Evolutionary conservation across 1,140 invertebrate genomes (phyloP), one percentile per base, ranked within the genome.

Genomic region (Nasonia longicornis): DNA sequence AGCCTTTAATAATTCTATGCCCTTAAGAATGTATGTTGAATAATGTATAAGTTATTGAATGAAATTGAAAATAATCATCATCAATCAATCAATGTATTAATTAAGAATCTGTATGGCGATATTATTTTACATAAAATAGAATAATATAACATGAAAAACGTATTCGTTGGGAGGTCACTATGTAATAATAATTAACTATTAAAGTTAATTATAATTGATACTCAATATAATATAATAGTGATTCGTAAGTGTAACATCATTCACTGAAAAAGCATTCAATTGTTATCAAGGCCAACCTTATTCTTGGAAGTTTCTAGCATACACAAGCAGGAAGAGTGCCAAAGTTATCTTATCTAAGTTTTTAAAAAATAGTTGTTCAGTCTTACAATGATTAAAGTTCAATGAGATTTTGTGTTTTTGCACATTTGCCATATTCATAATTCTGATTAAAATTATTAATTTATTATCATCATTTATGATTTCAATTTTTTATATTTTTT

Each of bases 191-290:
- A 26, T 26, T 26, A 26, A 26, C 1, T 26, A 26, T 26, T 26
- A 35, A 0, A 35, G 31, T 6, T 35, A 35, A 35, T 35, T 3
- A 35, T 35, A 3, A 35, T 35, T 35, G 4, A 35, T 29, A 11
- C 48, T 14, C 16, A 66, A 12, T 66, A 66, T 26, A 66, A 67
- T 67, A 35, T 29, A 11, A 35, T 71, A 38, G 29, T 71, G 1
- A 35, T 69, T 71, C 6, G 20, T 42, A 35, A 35, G 31, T 52
- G 1, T 73, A 52, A 45, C 20, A n/a, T 85, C 74, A 67, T 80
- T 81, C 58, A 82, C 82, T 73, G 81, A 82, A 2, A 85, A 84
- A 80, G 85, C 86, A 78, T 88, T 86, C 20, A 22, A 11, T 52
- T 35, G 52, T 75, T 77, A 42, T 86, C 87, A 70, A 75, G 73